phyloP scores from a whole-genome alignment of 2,888 invertebrate species.

The Theretra japonica region DNA sequence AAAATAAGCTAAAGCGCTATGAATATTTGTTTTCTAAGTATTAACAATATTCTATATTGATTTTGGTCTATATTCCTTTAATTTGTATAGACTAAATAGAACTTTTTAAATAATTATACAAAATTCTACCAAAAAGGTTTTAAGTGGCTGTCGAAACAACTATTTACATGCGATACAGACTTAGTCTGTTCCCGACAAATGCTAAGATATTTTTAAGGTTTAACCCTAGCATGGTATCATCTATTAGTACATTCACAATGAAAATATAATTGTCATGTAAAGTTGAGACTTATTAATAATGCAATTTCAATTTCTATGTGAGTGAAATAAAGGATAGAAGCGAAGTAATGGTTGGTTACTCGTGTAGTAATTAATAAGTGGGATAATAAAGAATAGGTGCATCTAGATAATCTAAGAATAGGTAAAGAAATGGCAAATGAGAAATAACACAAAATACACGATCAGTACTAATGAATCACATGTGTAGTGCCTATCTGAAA shows the following conservation, averaged over 20 bases:
- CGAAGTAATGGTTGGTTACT: conserved; percentile 9
- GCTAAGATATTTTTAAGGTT: neutral
- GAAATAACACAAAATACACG: conserved; percentile 7
- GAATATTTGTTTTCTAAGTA: conserved; percentile 4
- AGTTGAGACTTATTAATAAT: neutral
- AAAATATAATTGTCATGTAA: neutral
- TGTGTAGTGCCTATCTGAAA: conserved; percentile 20
- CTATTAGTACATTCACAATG: conserved; percentile 1
- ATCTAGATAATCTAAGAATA: conserved; percentile 16
- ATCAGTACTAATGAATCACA: conserved; percentile 22
- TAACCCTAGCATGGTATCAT: neutral
- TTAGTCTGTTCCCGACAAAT: neutral
- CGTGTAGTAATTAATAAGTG: conserved; percentile 5
- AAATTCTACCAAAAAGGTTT: neutral
- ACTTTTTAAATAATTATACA: neutral
- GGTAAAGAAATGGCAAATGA: conserved; percentile 24
- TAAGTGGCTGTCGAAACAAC: neutral
- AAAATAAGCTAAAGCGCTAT: conserved; percentile 22
- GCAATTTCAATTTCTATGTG: no score
- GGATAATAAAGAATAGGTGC: conserved; percentile 8
- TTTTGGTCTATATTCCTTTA: no score
- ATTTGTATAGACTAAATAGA: neutral
- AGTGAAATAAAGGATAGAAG: neutral
- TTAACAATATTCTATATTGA: neutral
- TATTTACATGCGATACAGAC: conserved; percentile 5